A percentile compares a stretch with the other conserved stretches of the same genome.
phyloP scores from a whole-genome alignment of 2,888 invertebrate genomes.

The Drosophila subsilvestris region DNA sequence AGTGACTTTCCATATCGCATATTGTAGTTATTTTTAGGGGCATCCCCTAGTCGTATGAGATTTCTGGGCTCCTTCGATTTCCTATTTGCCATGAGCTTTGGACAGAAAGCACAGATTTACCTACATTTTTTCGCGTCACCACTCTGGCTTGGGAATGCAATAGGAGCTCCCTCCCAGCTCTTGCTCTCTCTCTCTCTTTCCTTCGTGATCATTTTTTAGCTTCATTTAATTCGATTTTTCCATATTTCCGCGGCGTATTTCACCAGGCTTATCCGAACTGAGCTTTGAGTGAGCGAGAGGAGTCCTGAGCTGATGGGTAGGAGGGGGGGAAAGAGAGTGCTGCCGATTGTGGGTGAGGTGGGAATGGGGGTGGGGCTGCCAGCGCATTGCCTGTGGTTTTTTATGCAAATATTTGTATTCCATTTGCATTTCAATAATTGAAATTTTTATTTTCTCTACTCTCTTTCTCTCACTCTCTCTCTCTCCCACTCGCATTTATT shows the following conservation, averaged over 20 bases:
- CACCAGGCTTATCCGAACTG: too few species aligned
- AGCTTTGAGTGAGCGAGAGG: neutral
- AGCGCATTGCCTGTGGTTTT: slow-evolving; percentile 44
- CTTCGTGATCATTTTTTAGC: neutral
- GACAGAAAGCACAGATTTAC: slow-evolving; percentile 1
- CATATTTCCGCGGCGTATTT: slow-evolving; percentile 9
- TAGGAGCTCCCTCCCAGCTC: neutral
- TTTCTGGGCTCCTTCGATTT: neutral
- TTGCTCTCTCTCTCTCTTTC: neutral
- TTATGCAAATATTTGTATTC: slow-evolving; percentile 80
- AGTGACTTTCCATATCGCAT: too few species aligned
- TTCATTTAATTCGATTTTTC: slow-evolving; percentile 30
- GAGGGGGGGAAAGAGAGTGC: too few species aligned
- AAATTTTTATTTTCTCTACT: slow-evolving; percentile 66
- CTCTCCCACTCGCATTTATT: slow-evolving; percentile 35
- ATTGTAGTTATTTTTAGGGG: too few species aligned
- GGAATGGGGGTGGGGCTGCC: too few species aligned
- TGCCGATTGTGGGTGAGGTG: too few species aligned
- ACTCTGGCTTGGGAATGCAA: neutral
- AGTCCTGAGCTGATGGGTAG: too few species aligned
- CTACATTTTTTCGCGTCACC: neutral
- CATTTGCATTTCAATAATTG: slow-evolving; percentile 79
- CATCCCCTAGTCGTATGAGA: too few species aligned
- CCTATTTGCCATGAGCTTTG: neutral
- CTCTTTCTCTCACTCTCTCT: neutral